A percentile compares a stretch with the other conserved stretches of the same genome.
These are phyloP conservation scores for Acropora yongei DNA, from an alignment of 64 coral and sea anemone genomes.

Conservation along the genomic window DNA sequence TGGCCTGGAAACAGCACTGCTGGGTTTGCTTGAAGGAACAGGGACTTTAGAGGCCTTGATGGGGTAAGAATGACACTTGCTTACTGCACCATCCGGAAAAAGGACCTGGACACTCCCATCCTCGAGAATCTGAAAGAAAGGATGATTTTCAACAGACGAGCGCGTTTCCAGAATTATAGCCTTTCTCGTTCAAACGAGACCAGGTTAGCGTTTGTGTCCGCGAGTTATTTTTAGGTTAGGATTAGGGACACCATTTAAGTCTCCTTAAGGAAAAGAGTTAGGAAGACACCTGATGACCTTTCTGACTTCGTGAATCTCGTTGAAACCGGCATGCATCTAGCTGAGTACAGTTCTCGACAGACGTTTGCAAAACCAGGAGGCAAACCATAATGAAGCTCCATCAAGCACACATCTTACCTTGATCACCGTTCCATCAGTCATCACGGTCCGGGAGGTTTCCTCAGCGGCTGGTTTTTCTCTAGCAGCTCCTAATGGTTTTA, in stretches of 20 bases:
- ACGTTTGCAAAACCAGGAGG: too few relatives aligned
- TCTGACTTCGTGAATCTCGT: too few relatives aligned
- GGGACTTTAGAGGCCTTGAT: neutral
- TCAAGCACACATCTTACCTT: constrained; percentile 52
- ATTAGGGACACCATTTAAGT: too few relatives aligned
- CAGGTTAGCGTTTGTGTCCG: too few relatives aligned
- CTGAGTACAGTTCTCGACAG: neutral
- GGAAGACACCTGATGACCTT: too few relatives aligned
- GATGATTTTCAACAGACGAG: neutral
- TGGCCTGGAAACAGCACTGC: constrained; percentile 46
- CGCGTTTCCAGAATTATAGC: too few relatives aligned
- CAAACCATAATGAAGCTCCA: neutral
- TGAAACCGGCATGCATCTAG: too few relatives aligned
- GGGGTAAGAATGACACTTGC: constrained; percentile 79
- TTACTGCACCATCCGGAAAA: constrained; percentile 84
- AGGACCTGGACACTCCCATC: constrained; percentile 83
- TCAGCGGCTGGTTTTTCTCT: constrained; percentile 68
- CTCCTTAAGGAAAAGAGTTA: too few relatives aligned
- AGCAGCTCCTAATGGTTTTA: constrained; percentile 46
- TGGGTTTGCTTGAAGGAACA: constrained; percentile 53
- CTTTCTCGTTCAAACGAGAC: too few relatives aligned
- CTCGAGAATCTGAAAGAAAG: constrained; percentile 57
- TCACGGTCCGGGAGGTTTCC: constrained; percentile 80
- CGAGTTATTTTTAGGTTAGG: too few relatives aligned
- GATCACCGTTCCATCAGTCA: constrained; percentile 86